Conservation (phyloP, 1,140 invertebrate species). For the Atta texana region DNA sequence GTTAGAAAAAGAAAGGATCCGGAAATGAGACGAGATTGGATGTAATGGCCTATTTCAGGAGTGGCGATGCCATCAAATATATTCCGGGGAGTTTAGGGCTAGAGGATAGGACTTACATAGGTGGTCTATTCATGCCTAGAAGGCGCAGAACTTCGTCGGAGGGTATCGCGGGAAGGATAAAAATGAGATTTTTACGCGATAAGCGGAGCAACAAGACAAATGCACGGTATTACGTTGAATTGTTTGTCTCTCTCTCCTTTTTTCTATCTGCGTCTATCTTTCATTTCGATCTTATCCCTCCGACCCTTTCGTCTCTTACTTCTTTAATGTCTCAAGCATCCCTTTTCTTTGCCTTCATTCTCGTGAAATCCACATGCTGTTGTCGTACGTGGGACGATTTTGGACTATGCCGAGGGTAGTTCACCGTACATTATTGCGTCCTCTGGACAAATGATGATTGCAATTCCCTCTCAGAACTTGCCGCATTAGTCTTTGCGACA, state of each 20-base stretch:
- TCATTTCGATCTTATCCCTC: conserved; percentile 56
- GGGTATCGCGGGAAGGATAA: conserved; percentile 53
- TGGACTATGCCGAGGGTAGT: conserved; percentile 40
- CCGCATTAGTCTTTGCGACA: conserved; percentile 68
- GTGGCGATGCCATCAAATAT: conserved; percentile 67
- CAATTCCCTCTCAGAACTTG: conserved; percentile 65
- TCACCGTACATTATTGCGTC: conserved; percentile 74
- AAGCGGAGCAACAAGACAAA: conserved; percentile 63
- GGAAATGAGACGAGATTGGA: conserved; percentile 62
- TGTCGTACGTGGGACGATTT: not conserved
- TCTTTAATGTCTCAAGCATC: conserved; percentile 68
- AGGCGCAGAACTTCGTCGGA: not conserved
- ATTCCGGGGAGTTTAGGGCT: conserved; percentile 40
- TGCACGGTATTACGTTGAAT: conserved; percentile 59
- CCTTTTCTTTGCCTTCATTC: conserved; percentile 37
- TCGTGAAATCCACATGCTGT: conserved; percentile 55
- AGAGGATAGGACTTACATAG: conserved; percentile 14
- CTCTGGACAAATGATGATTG: conserved; percentile 77
- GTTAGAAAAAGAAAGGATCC: conserved; percentile 31
- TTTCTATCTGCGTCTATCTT: conserved; percentile 10
- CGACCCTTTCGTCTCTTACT: conserved; percentile 64
- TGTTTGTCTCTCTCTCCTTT: conserved; percentile 39
- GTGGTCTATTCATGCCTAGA: not conserved
- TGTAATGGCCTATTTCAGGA: conserved; percentile 63
- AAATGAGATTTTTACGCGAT: conserved; percentile 71